Evolutionary conservation across 35 echinoderm and acorn worm species (phyloP).

Genomic region (Patiria miniata): DNA sequence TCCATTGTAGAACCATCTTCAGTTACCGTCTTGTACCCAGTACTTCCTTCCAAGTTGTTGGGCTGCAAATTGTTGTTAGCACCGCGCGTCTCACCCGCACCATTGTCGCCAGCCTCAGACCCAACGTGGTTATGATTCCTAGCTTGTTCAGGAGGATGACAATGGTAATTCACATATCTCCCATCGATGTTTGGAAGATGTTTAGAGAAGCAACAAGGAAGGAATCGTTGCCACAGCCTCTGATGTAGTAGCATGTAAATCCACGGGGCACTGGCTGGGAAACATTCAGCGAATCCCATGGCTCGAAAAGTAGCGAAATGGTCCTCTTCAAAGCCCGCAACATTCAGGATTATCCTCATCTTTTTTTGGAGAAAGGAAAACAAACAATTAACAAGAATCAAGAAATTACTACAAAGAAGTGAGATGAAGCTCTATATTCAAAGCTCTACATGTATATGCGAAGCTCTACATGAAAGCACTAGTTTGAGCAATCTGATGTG

Average conservation of each 20-base stretch:
- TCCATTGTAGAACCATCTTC: neutral
- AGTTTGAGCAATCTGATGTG: too few relatives aligned
- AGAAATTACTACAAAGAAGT: too few relatives aligned
- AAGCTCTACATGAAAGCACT: too few relatives aligned
- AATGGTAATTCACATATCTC: neutral
- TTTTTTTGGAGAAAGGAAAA: conserved; percentile 23
- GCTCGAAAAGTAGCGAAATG: conserved; percentile 64
- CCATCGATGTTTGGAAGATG: neutral
- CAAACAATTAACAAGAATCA: too few relatives aligned
- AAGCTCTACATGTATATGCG: too few relatives aligned
- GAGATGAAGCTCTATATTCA: too few relatives aligned
- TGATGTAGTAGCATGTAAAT: conserved; percentile 79
- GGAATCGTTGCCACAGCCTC: conserved; percentile 68
- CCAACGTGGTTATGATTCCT: neutral
- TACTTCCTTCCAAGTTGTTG: neutral
- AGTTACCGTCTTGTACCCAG: neutral
- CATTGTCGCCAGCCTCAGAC: neutral
- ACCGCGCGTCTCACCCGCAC: neutral
- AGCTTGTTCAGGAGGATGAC: neutral
- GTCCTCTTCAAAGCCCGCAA: conserved; percentile 57
- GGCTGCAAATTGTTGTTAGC: conserved; percentile 11
- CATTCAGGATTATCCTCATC: conserved; percentile 82
- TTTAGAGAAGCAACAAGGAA: conserved; percentile 4
- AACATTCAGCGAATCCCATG: conserved; percentile 78
- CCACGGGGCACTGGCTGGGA: conserved; percentile 70